These are phyloP conservation scores for Meliscaeva auricollis DNA, from an alignment of 2,888 invertebrate species.

Conservation along the genomic window DNA sequence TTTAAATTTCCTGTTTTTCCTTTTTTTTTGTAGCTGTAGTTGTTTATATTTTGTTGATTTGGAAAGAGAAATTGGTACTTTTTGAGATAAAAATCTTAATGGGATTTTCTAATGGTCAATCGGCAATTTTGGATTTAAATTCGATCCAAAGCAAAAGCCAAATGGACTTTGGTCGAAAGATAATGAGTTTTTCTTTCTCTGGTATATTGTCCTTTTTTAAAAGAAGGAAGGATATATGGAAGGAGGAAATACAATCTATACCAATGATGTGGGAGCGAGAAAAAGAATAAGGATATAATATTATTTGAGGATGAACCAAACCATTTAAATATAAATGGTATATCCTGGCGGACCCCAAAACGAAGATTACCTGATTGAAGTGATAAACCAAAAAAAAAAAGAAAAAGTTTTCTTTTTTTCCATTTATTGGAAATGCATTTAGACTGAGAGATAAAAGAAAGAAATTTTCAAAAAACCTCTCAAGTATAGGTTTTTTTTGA, in stretches of 20 bases:
- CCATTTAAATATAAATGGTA: conserved; percentile 73
- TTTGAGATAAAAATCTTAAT: conserved; percentile 71
- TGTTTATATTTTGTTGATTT: too few species aligned
- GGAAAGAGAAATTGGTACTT: conserved; percentile 47
- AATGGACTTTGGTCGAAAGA: conserved; percentile 66
- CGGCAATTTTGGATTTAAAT: conserved; percentile 75
- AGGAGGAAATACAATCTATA: too few species aligned
- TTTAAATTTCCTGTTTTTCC: conserved; percentile 63
- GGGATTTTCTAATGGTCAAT: conserved; percentile 75
- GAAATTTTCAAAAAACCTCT: background rate
- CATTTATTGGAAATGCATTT: conserved; percentile 73
- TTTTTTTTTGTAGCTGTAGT: too few species aligned
- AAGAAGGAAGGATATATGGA: conserved; percentile 15
- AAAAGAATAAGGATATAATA: too few species aligned
- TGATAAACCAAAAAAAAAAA: conserved; percentile 48
- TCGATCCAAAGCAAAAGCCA: conserved; percentile 68
- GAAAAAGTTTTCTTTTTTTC: conserved; percentile 26
- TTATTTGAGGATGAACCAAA: conserved; percentile 55
- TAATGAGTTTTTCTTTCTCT: conserved; percentile 69
- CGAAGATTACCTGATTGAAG: conserved; percentile 71
- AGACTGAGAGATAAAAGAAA: conserved; percentile 49
- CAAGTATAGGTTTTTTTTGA: conserved; percentile 22
- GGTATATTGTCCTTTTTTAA: conserved; percentile 1
- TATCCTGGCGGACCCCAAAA: conserved; percentile 48
- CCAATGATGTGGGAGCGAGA: too few species aligned